Conservation (phyloP, 37 sponge, comb jelly and placozoan genomes). For the Cliona cf. orientalis region DNA sequence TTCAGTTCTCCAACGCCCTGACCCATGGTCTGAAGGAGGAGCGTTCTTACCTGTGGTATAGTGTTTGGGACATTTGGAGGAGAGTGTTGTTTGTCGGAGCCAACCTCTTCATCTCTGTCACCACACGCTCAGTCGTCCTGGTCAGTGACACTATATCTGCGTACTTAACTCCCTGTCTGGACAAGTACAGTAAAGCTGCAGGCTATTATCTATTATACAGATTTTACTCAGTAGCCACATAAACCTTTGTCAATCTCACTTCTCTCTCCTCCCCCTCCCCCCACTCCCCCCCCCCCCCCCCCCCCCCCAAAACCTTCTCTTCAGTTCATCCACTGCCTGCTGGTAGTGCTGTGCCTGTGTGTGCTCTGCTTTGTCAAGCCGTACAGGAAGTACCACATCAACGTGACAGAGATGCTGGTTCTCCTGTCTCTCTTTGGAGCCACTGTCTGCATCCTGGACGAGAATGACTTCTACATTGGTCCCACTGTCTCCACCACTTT, state of each 20-base stretch:
- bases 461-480: constrained; percentile 31
- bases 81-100: constrained; percentile 53
- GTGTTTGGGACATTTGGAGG: constrained; percentile 72
- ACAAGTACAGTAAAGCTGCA: no score
- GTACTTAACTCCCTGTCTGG: not conserved
- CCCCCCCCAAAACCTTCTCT: not conserved
- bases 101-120: constrained; percentile 34
- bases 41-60: constrained; percentile 54
- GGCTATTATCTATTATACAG: no score
- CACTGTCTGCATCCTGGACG: constrained; percentile 57
- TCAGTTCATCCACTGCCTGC: constrained; percentile 41
- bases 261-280: no score
- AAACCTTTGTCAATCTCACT: no score
- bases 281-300: not conserved
- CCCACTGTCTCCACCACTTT: not conserved
- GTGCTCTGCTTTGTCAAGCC: constrained; percentile 55
- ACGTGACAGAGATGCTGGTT: constrained; percentile 55
- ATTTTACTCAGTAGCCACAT: no score
- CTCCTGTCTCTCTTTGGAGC: constrained; percentile 43
- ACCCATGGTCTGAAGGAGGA: constrained; percentile 53
- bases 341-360: constrained; percentile 23
- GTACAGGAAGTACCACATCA: constrained; percentile 59
- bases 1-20: constrained; percentile 43
- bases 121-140: constrained; percentile 23
- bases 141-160: constrained; percentile 35